Base-by-base conservation (phyloP, 2,113 vertebrate species). In the Oreochromis niloticus region DNA sequence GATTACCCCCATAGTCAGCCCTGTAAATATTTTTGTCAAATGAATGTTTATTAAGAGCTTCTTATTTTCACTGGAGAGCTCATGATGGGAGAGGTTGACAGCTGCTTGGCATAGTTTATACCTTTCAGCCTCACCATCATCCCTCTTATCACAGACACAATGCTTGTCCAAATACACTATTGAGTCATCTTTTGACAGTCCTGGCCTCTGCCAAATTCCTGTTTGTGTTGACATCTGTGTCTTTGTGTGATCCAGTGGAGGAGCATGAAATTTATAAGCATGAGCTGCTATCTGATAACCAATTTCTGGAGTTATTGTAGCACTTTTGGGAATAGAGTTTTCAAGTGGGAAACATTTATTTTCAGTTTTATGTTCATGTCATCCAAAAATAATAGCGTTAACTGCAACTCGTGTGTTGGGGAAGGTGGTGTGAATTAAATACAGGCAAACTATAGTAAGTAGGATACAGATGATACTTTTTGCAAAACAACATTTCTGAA, bases 11-110 rank as follows among this genome's bases (percentile, higher is more conserved):
- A 22, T 81, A 86, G 80, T 81, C 86, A 4, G 13, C 50, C n/a
- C 32, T 90, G 73, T 80, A 75, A 89, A 93, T 87, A 85, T 87
- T 90, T 88, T 84, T 41, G 39, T 89, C 75, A 81, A 80, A 59
- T 78, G 43, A 2, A 81, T 56, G 75, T 88, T 92, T 91, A 92
- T 92, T 84, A 80, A 90, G 27, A 83, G 88, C 83, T 93, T 87
- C 79, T 82, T 89, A 46, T 91, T 87, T 86, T 90, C 83, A 92
- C 17, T 68, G 54, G 80, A 79, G 41, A 85, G 66, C 4, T 16
- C 79, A 85, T 82, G 54, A 85, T 63, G 39, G 63, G 61, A 66
- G 86, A 61, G 46, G 71, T 2, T 91, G 89, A 93, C 85, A 89
- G 78, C 84, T 59, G 68, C 82, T 88, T 93, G 81, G 85, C 52